These are phyloP conservation scores for Dasyprocta punctata DNA, from an alignment of 2,113 vertebrate species.

Conservation along the genomic window DNA sequence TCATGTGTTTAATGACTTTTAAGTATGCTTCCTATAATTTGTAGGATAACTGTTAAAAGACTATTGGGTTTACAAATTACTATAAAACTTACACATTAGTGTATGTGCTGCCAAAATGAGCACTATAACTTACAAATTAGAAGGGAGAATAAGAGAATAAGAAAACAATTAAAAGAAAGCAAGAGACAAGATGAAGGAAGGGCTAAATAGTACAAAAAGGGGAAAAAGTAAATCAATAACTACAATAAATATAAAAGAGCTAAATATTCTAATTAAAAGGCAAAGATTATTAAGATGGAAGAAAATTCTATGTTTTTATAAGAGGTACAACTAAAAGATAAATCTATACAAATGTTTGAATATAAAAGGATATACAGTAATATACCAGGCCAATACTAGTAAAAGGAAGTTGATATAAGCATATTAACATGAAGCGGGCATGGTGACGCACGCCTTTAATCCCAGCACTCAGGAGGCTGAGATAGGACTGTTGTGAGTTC, in stretches of 20 bases:
- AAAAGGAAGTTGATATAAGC: not conserved
- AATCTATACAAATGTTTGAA: not conserved
- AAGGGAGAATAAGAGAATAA: not conserved
- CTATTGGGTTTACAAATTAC: not conserved
- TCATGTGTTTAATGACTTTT: not conserved
- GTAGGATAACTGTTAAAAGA: conserved; percentile 19
- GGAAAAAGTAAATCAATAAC: not conserved
- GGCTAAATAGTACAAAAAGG: not conserved
- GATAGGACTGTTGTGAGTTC: too few species aligned
- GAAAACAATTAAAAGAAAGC: not conserved
- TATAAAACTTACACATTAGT: not conserved
- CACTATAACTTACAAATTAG: not conserved
- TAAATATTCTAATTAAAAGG: conserved; percentile 33
- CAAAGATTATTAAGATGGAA: not conserved
- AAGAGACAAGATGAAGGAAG: not conserved
- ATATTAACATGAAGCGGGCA: conserved; percentile 9
- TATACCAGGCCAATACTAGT: not conserved
- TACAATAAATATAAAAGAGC: conserved; percentile 38
- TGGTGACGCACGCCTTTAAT: too few species aligned
- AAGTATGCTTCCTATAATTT: not conserved
- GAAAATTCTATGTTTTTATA: not conserved
- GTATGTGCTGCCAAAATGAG: not conserved
- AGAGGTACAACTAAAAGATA: not conserved
- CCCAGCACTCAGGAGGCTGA: too few species aligned
- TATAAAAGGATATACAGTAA: not conserved